Evolutionary conservation across 2,888 invertebrate species (phyloP).

Genomic region (Conops quadrifasciatus): DNA sequence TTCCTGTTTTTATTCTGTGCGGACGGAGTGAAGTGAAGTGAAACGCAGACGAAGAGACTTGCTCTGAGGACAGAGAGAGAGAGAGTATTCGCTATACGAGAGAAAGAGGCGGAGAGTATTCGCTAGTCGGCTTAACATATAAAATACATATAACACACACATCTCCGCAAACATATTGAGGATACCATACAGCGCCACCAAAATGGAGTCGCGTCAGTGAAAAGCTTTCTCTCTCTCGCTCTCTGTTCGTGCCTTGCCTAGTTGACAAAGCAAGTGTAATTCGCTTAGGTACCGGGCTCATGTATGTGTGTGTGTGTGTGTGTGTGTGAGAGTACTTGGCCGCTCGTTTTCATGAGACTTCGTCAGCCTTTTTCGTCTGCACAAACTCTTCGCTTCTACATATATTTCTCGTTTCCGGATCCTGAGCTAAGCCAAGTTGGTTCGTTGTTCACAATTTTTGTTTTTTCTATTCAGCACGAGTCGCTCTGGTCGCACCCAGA

Average conservation of each 20-base stretch:
- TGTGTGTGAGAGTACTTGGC: slow-evolving; percentile 36
- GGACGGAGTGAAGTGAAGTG: no score
- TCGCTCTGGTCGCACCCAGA: slow-evolving; percentile 59
- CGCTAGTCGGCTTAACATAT: not conserved
- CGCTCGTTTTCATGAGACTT: not conserved
- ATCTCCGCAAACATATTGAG: no score
- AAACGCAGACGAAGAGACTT: no score
- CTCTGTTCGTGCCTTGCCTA: not conserved
- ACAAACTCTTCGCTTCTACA: not conserved
- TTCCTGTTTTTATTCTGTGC: no score
- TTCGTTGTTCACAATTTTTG: slow-evolving; percentile 31
- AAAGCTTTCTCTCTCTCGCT: not conserved
- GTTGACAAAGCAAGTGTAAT: no score
- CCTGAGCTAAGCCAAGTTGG: not conserved
- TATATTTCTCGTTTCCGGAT: not conserved
- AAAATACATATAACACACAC: no score
- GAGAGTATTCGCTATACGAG: not conserved
- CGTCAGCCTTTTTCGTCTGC: not conserved
- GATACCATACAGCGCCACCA: not conserved
- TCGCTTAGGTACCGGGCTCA: slow-evolving; percentile 30
- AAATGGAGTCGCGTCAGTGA: not conserved
- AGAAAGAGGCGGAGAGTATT: not conserved
- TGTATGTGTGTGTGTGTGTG: slow-evolving; percentile 41
- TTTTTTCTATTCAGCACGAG: slow-evolving; percentile 39
- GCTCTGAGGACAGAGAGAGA: no score